Base-by-base conservation (phyloP, 2,113 vertebrate genomes). In the Scatophagus argus region DNA sequence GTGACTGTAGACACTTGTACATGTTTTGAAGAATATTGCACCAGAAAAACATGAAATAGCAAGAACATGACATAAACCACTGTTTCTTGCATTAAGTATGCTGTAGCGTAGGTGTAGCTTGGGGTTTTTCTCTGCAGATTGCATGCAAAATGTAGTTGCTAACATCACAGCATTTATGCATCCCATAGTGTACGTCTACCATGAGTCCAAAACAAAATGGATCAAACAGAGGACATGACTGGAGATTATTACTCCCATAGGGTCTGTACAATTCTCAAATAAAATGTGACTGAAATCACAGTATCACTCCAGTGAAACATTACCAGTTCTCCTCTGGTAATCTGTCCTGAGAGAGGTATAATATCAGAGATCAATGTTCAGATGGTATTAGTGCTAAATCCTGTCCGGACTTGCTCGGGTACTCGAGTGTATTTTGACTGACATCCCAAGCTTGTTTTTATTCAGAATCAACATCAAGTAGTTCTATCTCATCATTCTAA, bases 401-500 rank as follows among this genome's bases (percentile, higher is more conserved):
- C 72, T 5, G 5, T 31, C 47, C 5, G 2, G 58, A 71, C 34
- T 47, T 46, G 2, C 8, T 47, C 41, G 71, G 27, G 60, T 71
- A 52, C 51, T 21, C 38, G 6, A 6, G 23, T 12, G 58, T 81
- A 67, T 54, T 70, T 13, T 68, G 62, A 77, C 36, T 71, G 64
- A 80, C 47, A 59, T 61, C 21, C 19, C 34, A 1, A 1, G 43
- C 63, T 60, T 61, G 43, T 64, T 74, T 85, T 44, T 77, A 84
- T 84, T 67, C 39, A 62, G 63, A 47, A 72, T 81, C 46, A 51
- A 55, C 44, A 46, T 52, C 39, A 69, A 62, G 52, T 55, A 47
- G 62, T 56, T n/a, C 52, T 56, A 25, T 84, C 59, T 59, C 52
- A 82, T 82, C 56, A 68, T 29, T 54, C 16, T 16, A 55, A 66